Conservation (phyloP, 2,113 vertebrate species). For the Carassius carassius region DNA sequence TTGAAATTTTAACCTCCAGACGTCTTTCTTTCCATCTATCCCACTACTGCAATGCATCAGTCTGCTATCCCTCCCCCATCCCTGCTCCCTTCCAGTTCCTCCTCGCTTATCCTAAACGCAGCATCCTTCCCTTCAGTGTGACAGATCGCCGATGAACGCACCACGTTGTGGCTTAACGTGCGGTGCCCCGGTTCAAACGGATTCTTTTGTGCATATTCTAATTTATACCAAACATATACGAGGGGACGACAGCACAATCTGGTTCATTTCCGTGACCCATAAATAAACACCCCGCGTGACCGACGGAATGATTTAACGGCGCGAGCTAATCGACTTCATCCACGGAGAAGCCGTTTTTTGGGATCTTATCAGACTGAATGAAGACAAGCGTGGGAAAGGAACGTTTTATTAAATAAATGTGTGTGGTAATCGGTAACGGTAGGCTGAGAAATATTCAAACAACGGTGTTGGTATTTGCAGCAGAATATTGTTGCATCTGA, state of each 20-base stretch:
- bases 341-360: not conserved
- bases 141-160: slow-evolving; percentile 24
- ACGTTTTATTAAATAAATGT: not conserved
- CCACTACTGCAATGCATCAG: slow-evolving; percentile 65
- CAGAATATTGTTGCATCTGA: not conserved
- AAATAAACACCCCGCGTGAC: slow-evolving; percentile 9
- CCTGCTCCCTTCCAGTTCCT: slow-evolving; percentile 28
- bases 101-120: slow-evolving; percentile 51
- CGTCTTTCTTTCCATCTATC: slow-evolving; percentile 32
- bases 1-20: slow-evolving; percentile 25
- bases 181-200: not conserved
- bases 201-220: not conserved
- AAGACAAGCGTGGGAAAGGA: not conserved
- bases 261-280: not conserved
- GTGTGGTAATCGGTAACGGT: not conserved
- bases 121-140: slow-evolving; percentile 40
- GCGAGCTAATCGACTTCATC: not conserved
- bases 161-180: not conserved
- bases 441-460: slow-evolving; percentile 2
- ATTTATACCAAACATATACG: not conserved
- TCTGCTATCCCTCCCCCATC: slow-evolving; percentile 27
- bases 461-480: not conserved
- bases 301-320: slow-evolving; percentile 35
- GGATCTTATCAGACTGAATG: not conserved
- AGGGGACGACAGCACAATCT: not conserved